These are phyloP conservation scores for Mycalesis mineus DNA, from an alignment of 2,888 invertebrate species.

Conservation along the genomic window DNA sequence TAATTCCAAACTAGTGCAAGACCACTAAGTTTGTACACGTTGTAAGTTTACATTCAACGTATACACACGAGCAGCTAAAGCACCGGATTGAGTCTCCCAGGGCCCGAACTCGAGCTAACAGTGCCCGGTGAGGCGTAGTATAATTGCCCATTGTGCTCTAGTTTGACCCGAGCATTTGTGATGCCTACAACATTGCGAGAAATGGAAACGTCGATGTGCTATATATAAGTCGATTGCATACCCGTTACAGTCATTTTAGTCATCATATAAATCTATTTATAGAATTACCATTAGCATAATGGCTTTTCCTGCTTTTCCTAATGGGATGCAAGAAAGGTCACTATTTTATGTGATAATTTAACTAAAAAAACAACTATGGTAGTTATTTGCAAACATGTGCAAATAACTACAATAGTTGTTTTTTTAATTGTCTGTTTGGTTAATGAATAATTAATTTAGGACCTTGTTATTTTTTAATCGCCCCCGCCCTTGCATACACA, in stretches of 20 bases:
- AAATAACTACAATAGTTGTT: too few relatives aligned
- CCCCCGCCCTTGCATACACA: too few relatives aligned
- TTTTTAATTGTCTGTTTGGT: too few relatives aligned
- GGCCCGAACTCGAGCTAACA: conserved; percentile 1
- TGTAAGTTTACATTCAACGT: not conserved
- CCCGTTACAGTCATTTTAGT: not conserved
- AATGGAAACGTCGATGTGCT: not conserved
- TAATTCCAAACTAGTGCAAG: not conserved
- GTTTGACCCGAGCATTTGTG: conserved; percentile 25
- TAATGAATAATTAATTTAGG: too few relatives aligned
- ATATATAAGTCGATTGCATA: not conserved
- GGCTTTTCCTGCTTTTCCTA: too few relatives aligned
- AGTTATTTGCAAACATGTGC: too few relatives aligned
- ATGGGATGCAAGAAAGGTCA: too few relatives aligned
- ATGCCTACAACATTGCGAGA: conserved; percentile 11
- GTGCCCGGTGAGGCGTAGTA: conserved; percentile 31
- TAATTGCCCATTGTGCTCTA: conserved; percentile 39
- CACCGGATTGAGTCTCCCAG: conserved; percentile 1
- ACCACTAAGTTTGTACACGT: not conserved
- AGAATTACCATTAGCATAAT: too few relatives aligned
- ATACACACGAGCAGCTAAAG: not conserved
- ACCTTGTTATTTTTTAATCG: too few relatives aligned
- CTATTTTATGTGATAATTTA: too few relatives aligned
- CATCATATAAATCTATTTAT: too few relatives aligned
- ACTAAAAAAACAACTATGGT: too few relatives aligned